Percentiles rank a stretch among this genome's conserved stretches.
Conservation (phyloP, 2,797 vertebrate genomes). For the Chromis chromis region DNA sequence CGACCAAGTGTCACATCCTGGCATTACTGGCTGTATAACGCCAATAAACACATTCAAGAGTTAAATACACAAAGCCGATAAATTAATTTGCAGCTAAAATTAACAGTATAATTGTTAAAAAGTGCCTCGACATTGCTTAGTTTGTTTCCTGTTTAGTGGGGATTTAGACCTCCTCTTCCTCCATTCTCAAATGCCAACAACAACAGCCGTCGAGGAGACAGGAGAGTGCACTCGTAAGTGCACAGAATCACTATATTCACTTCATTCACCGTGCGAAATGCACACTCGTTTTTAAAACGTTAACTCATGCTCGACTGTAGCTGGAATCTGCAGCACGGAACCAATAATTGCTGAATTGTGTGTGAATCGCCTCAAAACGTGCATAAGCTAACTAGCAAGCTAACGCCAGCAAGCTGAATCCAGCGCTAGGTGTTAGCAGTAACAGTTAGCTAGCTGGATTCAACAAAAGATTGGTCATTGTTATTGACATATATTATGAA, state of each 20-base stretch:
- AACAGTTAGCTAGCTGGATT: slow-evolving; percentile 69
- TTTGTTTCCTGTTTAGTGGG: slow-evolving; percentile 87
- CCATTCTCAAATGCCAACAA: slow-evolving; percentile 87
- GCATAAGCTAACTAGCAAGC: slow-evolving; percentile 75
- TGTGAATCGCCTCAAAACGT: slow-evolving; percentile 72
- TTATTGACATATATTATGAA: slow-evolving; percentile 4
- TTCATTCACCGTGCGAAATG: slow-evolving; percentile 28
- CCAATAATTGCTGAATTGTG: slow-evolving; percentile 6
- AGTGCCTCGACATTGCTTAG: slow-evolving; percentile 64
- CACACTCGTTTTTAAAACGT: background rate
- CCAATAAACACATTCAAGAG: background rate
- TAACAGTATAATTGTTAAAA: slow-evolving; percentile 42
- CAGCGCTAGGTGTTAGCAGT: slow-evolving; percentile 66
- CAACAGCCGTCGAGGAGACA: slow-evolving; percentile 85
- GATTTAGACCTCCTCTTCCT: slow-evolving; percentile 90
- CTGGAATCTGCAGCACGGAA: slow-evolving; percentile 28
- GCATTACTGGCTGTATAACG: background rate
- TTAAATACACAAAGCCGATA: background rate
- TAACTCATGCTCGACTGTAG: background rate
- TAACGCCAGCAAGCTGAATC: slow-evolving; percentile 61
- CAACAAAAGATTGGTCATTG: slow-evolving; percentile 74
- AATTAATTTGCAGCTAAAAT: background rate
- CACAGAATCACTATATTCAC: slow-evolving; percentile 63
- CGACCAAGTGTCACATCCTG: slow-evolving; percentile 21
- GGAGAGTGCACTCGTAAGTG: slow-evolving; percentile 84